Base-by-base conservation (phyloP, 2,113 vertebrate species). In the Andinoacara biseriatus region DNA sequence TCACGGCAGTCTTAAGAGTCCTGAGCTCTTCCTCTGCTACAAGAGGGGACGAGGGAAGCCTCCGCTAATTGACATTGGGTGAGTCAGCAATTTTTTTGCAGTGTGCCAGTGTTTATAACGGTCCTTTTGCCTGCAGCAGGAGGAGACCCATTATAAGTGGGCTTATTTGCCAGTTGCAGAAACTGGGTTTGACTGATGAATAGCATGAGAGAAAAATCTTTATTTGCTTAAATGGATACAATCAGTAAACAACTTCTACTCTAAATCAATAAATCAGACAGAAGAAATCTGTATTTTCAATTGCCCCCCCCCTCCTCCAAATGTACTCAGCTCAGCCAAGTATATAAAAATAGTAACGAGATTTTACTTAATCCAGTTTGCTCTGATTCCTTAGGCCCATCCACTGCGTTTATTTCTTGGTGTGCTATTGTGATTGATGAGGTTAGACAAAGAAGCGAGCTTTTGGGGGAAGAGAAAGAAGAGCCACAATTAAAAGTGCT, bases 1-100 rank as follows among this genome's bases (percentile, higher is more conserved):
- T 90, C 97, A 99, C 85, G 98, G 98, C 92, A 99, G 98, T 87
- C 94, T 99, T 1, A 99, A 99, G 95, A 99, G 98, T 89, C 98
- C 97, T 24, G 98, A 99, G 91, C 96, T 99, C 82, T 99, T 97
- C 86, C 95, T 99, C 75, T 99, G 98, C 94, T 99, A 99, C 88
- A 97, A 95, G 92, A 96, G 98, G 86, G 95, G 95, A 15, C 95
- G 96, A 33, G 97, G 96, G 80, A 99, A 99, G 86, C 93, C 97
- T 62, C 97, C 98, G 0, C 96, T 99, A 86, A 98, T 95, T 10
- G 98, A 99, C 79, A 93, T 99, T 0, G 98, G 98, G 98, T 99
- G 88, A 96, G 97, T 91, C 82, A 40, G 59, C 43, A 1, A 56
- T 59, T 72, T 88, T n/a, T 72, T 72, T 72, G 31, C 17, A 52